Evolutionary conservation across 2,797 vertebrate genomes (phyloP), one percentile per base, ranked within the genome.

Genomic region (Rhinella marina): DNA sequence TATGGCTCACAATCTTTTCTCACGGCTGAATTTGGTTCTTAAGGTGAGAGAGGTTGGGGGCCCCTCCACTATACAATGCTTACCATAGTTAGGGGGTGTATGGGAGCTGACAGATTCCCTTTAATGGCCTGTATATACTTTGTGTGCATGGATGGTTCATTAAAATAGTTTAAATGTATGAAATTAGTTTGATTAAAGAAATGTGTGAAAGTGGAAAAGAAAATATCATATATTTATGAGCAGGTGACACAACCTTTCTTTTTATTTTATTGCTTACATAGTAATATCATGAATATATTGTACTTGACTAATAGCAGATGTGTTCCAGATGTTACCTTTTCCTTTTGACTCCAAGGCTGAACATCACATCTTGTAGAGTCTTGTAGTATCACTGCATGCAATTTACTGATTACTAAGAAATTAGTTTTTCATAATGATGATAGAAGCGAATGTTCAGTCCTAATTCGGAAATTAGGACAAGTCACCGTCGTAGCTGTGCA

Each of bases 291-390:
- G 61, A 72, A 72, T 72, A 77, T 54, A 54, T 23, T 14, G 50
- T 25, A 41, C 21, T 12, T 81, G 21, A 81, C 54, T 59, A 23
- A 70, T 27, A 56, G 50, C 76, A 80, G 48, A 68, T 81, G 77
- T 29, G 59, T 73, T 81, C 85, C 85, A 86, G 85, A 70, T 86
- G 85, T 59, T 32, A 68, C 27, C 27, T 32, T 21, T 10, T 50
- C 25, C 48, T 21, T 54, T 12, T 54, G 11, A 54, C 12, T 25
- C 75, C 41, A 41, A 25, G 75, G 23, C 48, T 16, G 48, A 54
- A 54, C 54, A 25, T 54, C n/a, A 25, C 12, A 77, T 41, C 72
- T 75, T 75, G 19, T 11, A 13, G 8, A 50, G 29, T 0, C 7
- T 23, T 75, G 32, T 3, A 19, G 4, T 5, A 75, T 73, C 19